Conservation (phyloP, 2,888 invertebrate species). For the Heliconius aoede region DNA sequence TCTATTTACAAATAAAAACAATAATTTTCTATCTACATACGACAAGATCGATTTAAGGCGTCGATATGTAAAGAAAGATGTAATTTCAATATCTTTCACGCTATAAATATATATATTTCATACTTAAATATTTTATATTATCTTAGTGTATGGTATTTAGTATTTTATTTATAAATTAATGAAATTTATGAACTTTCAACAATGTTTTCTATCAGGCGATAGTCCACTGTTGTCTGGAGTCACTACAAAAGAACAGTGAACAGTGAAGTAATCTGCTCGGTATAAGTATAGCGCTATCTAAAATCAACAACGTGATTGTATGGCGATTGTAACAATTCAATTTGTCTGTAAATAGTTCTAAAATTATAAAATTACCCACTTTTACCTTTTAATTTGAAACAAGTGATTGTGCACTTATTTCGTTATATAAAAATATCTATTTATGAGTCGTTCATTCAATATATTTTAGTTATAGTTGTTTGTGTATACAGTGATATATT, state of each 20-base stretch:
- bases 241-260: neutral
- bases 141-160: too few relatives aligned
- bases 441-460: neutral
- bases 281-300: neutral
- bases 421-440: conserved; percentile 4
- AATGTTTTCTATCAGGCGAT: too few relatives aligned
- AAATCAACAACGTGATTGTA: neutral
- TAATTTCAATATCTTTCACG: too few relatives aligned
- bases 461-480: neutral
- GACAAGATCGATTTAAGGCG: too few relatives aligned
- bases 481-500: neutral
- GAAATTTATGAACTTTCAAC: too few relatives aligned
- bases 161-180: too few relatives aligned
- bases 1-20: neutral
- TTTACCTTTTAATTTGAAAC: conserved; percentile 17
- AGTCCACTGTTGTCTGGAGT: too few relatives aligned
- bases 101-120: too few relatives aligned
- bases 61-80: too few relatives aligned
- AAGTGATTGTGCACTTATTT: conserved; percentile 20
- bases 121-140: too few relatives aligned
- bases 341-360: conserved; percentile 1
- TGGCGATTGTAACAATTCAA: neutral
- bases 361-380: neutral
- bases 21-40: too few relatives aligned
- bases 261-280: neutral